Evolutionary conservation across 2,888 invertebrate genomes (phyloP).

Genomic region (Drosophila infuscata): DNA sequence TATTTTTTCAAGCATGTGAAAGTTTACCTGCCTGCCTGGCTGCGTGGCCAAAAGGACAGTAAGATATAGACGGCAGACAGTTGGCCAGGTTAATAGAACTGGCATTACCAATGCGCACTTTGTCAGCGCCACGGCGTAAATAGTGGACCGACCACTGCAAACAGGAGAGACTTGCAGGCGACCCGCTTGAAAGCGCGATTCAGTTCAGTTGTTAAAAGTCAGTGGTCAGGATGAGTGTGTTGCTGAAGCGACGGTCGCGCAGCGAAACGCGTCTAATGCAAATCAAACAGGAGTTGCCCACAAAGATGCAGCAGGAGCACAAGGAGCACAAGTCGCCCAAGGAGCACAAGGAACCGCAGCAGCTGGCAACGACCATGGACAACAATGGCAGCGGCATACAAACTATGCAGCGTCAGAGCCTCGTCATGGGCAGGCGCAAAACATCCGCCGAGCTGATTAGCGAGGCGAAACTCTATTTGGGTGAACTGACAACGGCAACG

Average conservation of each 20-base stretch:
- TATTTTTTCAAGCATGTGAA: slow-evolving; percentile 43
- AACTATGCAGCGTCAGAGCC: slow-evolving; percentile 24
- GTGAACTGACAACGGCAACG: slow-evolving; percentile 56
- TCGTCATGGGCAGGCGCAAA: slow-evolving; percentile 85
- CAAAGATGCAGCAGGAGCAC: slow-evolving; percentile 15
- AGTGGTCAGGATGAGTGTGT: slow-evolving; percentile 64
- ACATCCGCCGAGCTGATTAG: slow-evolving; percentile 93
- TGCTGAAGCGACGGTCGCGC: slow-evolving; percentile 76
- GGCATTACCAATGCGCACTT: slow-evolving; percentile 48
- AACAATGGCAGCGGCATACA: slow-evolving; percentile 41
- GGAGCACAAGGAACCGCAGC: slow-evolving; percentile 6
- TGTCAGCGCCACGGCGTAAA: slow-evolving; percentile 29
- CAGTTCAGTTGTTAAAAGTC: not conserved
- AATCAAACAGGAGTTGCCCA: slow-evolving; percentile 22
- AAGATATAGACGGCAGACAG: slow-evolving; percentile 16
- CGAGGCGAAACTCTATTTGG: slow-evolving; percentile 89
- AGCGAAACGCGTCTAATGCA: slow-evolving; percentile 67
- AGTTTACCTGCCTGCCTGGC: slow-evolving; percentile 14
- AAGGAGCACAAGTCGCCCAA: not conserved
- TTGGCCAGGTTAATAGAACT: slow-evolving; percentile 27
- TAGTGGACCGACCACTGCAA: slow-evolving; percentile 9
- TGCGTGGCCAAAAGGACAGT: slow-evolving; percentile 9
- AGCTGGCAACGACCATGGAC: slow-evolving; percentile 19
- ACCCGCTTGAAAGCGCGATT: slow-evolving; percentile 2
- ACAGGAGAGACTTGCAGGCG: not conserved